phyloP scores from a whole-genome alignment of 2,888 invertebrate species.

The Mythimna impura region DNA sequence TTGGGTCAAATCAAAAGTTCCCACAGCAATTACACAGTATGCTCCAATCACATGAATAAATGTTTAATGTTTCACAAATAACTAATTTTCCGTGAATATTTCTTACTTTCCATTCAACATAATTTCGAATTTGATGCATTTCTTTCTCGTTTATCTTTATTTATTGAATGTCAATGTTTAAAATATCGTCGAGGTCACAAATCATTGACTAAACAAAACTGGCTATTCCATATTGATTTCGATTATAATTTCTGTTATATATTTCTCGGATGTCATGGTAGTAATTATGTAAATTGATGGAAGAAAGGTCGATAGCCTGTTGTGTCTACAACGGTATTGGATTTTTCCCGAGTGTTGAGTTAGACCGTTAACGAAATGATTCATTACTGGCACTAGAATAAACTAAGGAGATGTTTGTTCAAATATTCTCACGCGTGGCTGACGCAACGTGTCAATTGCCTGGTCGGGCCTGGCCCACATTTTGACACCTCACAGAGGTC shows the following conservation, averaged over 20 bases:
- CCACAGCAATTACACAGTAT: conserved; percentile 54
- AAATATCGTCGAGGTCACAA: conserved; percentile 54
- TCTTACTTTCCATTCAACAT: conserved; percentile 54
- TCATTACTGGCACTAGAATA: conserved; percentile 88
- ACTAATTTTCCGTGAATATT: conserved; percentile 39
- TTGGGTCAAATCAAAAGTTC: conserved; percentile 54
- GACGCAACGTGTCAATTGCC: conserved; percentile 84
- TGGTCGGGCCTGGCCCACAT: conserved; percentile 79
- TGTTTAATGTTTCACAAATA: conserved; percentile 45
- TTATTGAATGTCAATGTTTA: conserved; percentile 54
- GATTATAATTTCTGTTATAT: conserved; percentile 68
- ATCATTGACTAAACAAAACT: conserved; percentile 60
- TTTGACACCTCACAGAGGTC: conserved; percentile 87
- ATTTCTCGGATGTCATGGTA: conserved; percentile 70
- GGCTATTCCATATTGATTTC: conserved; percentile 63
- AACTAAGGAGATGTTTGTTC: conserved; percentile 87
- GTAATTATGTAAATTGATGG: conserved; percentile 81
- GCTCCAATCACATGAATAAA: conserved; percentile 54
- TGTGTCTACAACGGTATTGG: conserved; percentile 76
- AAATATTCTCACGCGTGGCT: conserved; percentile 88
- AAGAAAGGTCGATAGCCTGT: conserved; percentile 77
- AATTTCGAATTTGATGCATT: conserved; percentile 61
- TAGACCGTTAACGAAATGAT: conserved; percentile 88
- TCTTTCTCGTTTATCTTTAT: conserved; percentile 51
- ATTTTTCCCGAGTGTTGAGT: conserved; percentile 81